Base-by-base conservation (phyloP, 2,113 vertebrate genomes). In the Enhydra lutris region DNA sequence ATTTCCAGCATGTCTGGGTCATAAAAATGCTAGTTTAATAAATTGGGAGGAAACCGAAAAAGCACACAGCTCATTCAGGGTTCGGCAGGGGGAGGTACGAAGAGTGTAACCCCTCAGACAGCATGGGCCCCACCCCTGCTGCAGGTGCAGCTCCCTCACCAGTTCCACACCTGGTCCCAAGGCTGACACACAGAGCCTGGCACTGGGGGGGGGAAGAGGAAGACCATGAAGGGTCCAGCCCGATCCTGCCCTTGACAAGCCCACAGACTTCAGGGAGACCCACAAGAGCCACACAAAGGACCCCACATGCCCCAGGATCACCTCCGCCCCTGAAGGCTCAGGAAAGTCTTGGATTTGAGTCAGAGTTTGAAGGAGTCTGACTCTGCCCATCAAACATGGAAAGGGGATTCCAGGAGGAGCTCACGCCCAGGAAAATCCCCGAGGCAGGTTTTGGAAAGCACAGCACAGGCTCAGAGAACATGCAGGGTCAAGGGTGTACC, bases 1-100 rank as follows among this genome's bases (percentile, higher is more conserved):
- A 98, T 98, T 96, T 95, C 50, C 47, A 97, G 89, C 91, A 65
- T 90, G 97, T 96, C 97, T 69, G 71, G 94, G 95, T 95, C 97
- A 93, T 96, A 97, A 98, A 98, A 59, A 94, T 67, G 0, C 79
- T 45, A 18, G 83, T 80, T 96, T 89, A 98, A 97, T 98, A 95
- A 95, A 88, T 24, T 65, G n/a, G 14, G 39, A 87, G 50, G 52
- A 21, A 7, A 80, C 23, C 3, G 13, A 36, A 47, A 74, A 80
- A 78, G 36, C 50, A 36, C 21, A 36, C 4, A n/a, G 76, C 26
- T 87, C 86, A 13, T 29, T 59, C 39, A 17, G 34, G 50, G 24
- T 2, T 17, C 23, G 36, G 26, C 17, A 1, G 36, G 61, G 57
- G 55, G 39, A 10, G 20, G 21, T 4, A 3, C 0, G 0, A 2